Conservation (phyloP, 2,797 vertebrate species). For the Rallus crepitans region DNA sequence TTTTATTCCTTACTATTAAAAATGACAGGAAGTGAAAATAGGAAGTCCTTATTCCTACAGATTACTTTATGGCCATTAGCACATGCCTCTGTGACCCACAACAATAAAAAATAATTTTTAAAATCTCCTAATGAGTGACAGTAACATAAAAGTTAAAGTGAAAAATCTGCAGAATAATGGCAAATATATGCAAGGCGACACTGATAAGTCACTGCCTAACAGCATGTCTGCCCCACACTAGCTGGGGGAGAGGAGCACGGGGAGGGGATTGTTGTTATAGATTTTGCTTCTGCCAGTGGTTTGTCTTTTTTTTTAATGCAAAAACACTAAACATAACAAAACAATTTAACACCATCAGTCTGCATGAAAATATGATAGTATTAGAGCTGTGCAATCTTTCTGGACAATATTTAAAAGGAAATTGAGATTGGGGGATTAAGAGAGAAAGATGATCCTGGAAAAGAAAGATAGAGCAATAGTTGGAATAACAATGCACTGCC, state of each 20-base stretch:
- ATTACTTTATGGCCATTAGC: conserved; percentile 47
- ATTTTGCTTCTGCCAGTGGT: not conserved
- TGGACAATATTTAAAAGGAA: not conserved
- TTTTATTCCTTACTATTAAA: conserved; percentile 7
- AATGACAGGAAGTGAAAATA: conserved; percentile 45
- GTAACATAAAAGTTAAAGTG: conserved; percentile 45
- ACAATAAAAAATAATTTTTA: conserved; percentile 29
- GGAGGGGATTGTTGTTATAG: not conserved
- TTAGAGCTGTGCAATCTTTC: not conserved
- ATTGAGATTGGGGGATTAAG: not conserved
- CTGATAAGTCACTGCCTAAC: conserved; percentile 18
- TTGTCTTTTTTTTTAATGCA: not conserved
- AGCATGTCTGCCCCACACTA: not conserved
- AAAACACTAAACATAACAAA: not conserved
- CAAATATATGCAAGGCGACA: conserved; percentile 26
- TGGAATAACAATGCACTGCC: not conserved
- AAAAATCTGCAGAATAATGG: conserved; percentile 39
- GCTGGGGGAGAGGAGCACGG: not conserved
- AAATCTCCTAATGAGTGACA: conserved; percentile 44
- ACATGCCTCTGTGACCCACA: not conserved
- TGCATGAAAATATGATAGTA: not conserved
- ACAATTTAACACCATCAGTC: not conserved
- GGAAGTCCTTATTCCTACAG: conserved; percentile 18
- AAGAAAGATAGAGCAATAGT: not conserved
- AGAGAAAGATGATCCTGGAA: not conserved